These are phyloP conservation scores for Ophiodon elongatus DNA, from an alignment of 2,113 vertebrate species.

Conservation along the genomic window DNA sequence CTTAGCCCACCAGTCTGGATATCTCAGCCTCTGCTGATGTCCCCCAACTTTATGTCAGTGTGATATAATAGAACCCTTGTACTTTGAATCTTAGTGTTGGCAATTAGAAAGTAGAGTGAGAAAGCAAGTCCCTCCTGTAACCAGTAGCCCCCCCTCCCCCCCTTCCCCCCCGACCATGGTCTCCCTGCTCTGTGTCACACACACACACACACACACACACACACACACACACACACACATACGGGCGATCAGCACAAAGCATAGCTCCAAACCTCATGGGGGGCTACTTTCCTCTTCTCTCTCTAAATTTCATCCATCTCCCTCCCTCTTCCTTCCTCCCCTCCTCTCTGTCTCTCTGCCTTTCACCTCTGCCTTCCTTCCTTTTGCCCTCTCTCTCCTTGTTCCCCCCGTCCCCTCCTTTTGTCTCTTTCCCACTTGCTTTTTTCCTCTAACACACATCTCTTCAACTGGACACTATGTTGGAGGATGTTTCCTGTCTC, in stretches of 20 bases:
- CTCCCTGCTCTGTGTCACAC: constrained; percentile 12
- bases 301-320: constrained; percentile 50
- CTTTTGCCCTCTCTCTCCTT: constrained; percentile 44
- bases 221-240: constrained; percentile 20
- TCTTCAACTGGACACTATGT: background rate
- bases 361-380: constrained; percentile 75
- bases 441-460: constrained; percentile 15
- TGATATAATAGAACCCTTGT: background rate
- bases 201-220: constrained; percentile 18
- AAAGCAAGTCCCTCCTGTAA: constrained; percentile 1
- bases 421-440: constrained; percentile 25
- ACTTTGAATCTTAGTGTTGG: constrained; percentile 20
- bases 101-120: constrained; percentile 19
- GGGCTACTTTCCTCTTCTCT: constrained; percentile 54
- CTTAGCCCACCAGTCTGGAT: background rate
- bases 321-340: constrained; percentile 67
- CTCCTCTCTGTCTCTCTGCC: constrained; percentile 45
- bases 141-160: background rate
- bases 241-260: constrained; percentile 32
- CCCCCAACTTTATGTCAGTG: background rate
- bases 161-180: constrained; percentile 11
- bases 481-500: constrained; percentile 32
- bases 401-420: constrained; percentile 7
- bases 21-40: background rate
- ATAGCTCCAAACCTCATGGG: constrained; percentile 36